Base-by-base conservation (phyloP, 2,113 vertebrate species). In the Galemys pyrenaicus region DNA sequence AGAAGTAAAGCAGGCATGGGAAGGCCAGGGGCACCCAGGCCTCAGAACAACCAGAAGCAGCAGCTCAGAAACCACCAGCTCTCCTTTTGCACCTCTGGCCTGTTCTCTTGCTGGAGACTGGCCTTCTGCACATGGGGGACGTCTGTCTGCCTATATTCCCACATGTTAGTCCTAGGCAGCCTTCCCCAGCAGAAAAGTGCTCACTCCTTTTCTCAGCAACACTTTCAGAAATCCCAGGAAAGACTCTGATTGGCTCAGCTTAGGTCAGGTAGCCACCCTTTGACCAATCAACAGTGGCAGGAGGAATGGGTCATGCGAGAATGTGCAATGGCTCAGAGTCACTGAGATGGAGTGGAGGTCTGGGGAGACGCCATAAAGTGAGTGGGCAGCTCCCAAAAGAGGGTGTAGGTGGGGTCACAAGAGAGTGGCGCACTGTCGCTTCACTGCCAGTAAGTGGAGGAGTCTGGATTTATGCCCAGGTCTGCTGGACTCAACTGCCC, bases 171-270 rank as follows among this genome's bases (percentile, higher is more conserved):
- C 51, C 71, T 19, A 81, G 35, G 39, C 35, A 49, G 39, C 64
- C 39, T 73, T 51, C 28, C 5, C 24, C 35, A 41, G 26, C 56
- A 81, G 62, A 44, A 13, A 68, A 68, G 83, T n/a, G 71, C 62
- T n/a, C 41, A 82, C n/a, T 26, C 16, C 46, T 39, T 41, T 65
- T 6, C 13, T 49, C 58, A 51, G 64, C 74, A 79, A 11, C 10
- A 32, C 41, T 39, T 92, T 75, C 89, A 49, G 35, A 95, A 97
- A 60, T 92, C 94, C 77, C 85, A 94, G 89, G 77, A 87, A 95
- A 94, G 15, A 35, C n/a, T 75, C 64, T 87, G 81, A 94, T 75
- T 90, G 95, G 94, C 54, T 94, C 32, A 46, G 35, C 26, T 44
- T 60, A 20, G 74, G 12, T 11, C 16, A 32, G n/a, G 79, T 26